Percentiles rank a stretch among this genome's conserved stretches.
Conservation (phyloP, 2,113 vertebrate genomes). For the Phylloscopus whistleri region DNA sequence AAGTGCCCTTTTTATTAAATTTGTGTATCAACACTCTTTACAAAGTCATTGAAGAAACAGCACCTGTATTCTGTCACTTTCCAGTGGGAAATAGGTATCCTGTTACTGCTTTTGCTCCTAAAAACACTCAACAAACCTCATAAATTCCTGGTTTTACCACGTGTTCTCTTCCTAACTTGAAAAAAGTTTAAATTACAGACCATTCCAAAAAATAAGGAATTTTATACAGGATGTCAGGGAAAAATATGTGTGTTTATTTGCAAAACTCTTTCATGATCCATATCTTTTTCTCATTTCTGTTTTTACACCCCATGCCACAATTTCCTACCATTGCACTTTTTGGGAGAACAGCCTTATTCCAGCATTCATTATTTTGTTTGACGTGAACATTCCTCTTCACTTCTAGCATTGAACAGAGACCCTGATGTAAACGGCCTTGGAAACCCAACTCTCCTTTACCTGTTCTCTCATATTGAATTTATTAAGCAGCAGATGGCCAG, state of each 20-base stretch:
- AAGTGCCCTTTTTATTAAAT: neutral
- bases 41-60: neutral
- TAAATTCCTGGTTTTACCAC: neutral
- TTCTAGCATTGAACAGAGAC: constrained; percentile 70
- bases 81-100: neutral
- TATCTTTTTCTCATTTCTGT: neutral
- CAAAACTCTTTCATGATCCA: neutral
- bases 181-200: neutral
- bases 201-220: neutral
- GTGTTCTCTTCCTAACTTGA: neutral
- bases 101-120: neutral
- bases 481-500: constrained; percentile 89
- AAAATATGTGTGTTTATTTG: neutral
- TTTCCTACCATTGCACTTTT: neutral
- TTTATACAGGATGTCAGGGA: neutral
- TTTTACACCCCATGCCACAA: neutral
- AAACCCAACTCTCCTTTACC: constrained; percentile 64
- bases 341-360: neutral
- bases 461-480: constrained; percentile 81
- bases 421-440: constrained; percentile 28
- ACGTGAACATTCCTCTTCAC: constrained; percentile 22
- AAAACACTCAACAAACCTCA: neutral
- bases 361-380: neutral
- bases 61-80: neutral
- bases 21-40: neutral